Base-by-base conservation (phyloP, 2,888 invertebrate species). In the Lissonota sp. region DNA sequence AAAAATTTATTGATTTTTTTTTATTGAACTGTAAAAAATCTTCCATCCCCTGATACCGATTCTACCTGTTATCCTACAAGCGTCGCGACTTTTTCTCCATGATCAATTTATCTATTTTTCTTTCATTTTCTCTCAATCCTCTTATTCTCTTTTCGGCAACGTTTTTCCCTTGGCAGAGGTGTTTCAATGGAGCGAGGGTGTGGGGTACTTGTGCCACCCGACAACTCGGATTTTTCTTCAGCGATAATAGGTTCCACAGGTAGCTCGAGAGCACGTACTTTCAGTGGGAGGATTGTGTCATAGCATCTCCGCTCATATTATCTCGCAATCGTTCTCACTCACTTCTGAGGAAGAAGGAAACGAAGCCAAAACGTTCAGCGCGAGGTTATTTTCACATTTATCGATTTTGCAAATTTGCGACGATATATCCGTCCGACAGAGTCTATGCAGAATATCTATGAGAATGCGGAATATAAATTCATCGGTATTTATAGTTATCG, bases 171-270 rank as follows among this genome's bases (percentile, higher is more conserved):
- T 49, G 0, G 37, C 39, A 46, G 46, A 46, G 46, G 37, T 10
- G 5, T 46, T 26, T 46, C n/a, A 39, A 8, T 55, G 51, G 71
- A 26, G 60, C 14, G 42, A 39, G 10, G 14, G 67, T 55, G 40
- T 37, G 16, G 39, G 39, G 51, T 51, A 37, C 40, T 42, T 69
- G 71, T 10, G 62, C 60, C 39, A 39, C 14, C 14, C 14, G 49
- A 51, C 71, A 53, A 53, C 70, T 53, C 51, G 40, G 51, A 62
- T 62, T 51, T 71, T 16, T 60, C 14, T 42, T 62, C 12, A 14
- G 26, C 26, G 51, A 51, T 53, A 62, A 71, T 71, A 53, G 49
- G 62, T 71, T 71, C 71, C 62, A 71, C 71, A 71, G 71, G 71
- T 71, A 71, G 71, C 71, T 71, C 62, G 62, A 62, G 71, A 62